phyloP scores from a whole-genome alignment of 2,888 invertebrate species.

The Eretmocerus hayati region DNA sequence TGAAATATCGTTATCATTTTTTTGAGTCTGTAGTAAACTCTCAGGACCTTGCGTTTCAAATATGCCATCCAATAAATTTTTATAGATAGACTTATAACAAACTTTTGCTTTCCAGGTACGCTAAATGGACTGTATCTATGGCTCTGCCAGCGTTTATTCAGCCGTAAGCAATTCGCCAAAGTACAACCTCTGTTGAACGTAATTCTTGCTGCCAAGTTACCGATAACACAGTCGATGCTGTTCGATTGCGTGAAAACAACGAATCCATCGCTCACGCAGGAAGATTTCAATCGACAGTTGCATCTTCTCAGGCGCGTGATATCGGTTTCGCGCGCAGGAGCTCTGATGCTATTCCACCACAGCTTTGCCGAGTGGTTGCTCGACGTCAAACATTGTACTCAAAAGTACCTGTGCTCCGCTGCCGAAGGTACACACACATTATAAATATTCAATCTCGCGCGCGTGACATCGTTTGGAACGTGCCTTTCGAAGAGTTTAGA shows the following conservation, averaged over 20 bases:
- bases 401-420: constrained; percentile 83
- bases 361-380: constrained; percentile 92
- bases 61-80: too few species aligned
- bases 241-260: constrained; percentile 76
- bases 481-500: too few species aligned
- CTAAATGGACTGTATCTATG: constrained; percentile 91
- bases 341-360: constrained; percentile 78
- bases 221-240: constrained; percentile 74
- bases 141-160: constrained; percentile 89
- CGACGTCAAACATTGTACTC: constrained; percentile 97
- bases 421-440: constrained; percentile 53
- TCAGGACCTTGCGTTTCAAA: too few species aligned
- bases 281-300: constrained; percentile 74
- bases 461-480: too few species aligned
- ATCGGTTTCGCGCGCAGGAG: constrained; percentile 56
- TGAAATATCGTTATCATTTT: too few species aligned
- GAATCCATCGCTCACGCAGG: constrained; percentile 68
- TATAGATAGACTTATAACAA: too few species aligned
- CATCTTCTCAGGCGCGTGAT: constrained; percentile 65
- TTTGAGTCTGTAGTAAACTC: too few species aligned
- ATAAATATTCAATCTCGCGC: too few species aligned
- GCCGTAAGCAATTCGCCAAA: constrained; percentile 80
- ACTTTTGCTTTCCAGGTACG: constrained; percentile 56
- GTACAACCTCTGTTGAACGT: constrained; percentile 78
- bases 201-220: constrained; percentile 77